Percentiles rank a stretch among this genome's conserved stretches.
phyloP scores from a whole-genome alignment of 2,797 vertebrate species.

The Coccyzus lansbergi region DNA sequence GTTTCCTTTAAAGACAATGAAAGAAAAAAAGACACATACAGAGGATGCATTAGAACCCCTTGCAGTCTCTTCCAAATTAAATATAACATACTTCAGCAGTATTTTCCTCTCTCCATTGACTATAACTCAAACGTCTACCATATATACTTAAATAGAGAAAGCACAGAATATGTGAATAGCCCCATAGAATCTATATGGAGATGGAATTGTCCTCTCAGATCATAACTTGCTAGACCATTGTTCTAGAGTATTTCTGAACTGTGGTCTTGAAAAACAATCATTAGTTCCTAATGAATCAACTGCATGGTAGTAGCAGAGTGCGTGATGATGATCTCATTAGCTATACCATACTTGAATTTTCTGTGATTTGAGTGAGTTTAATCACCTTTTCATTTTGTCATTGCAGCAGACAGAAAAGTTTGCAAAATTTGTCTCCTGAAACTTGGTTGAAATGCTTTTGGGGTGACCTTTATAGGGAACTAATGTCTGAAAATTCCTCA shows the following conservation, averaged over 20 bases:
- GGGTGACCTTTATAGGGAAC: fast-evolving
- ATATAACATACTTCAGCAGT: not conserved
- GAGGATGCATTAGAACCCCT: not conserved
- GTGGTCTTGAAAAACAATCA: not conserved
- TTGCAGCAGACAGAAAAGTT: not conserved
- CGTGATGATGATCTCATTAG: not conserved
- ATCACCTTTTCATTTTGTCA: not conserved
- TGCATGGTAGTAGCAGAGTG: no score
- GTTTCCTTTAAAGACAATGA: not conserved
- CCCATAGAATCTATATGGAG: not conserved
- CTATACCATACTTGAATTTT: not conserved
- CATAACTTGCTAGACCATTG: not conserved
- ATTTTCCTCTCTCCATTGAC: not conserved
- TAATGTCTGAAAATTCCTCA: not conserved
- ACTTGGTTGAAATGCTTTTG: not conserved
- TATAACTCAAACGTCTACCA: not conserved
- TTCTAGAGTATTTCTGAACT: not conserved
- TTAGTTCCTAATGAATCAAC: not conserved
- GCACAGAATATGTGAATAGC: not conserved
- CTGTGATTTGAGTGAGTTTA: not conserved
- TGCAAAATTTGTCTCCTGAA: not conserved
- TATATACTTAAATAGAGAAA: not conserved
- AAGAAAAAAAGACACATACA: not conserved
- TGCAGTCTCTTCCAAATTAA: not conserved
- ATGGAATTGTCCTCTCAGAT: not conserved